phyloP scores from a whole-genome alignment of 1,140 invertebrate species.

The Linepithema humile region DNA sequence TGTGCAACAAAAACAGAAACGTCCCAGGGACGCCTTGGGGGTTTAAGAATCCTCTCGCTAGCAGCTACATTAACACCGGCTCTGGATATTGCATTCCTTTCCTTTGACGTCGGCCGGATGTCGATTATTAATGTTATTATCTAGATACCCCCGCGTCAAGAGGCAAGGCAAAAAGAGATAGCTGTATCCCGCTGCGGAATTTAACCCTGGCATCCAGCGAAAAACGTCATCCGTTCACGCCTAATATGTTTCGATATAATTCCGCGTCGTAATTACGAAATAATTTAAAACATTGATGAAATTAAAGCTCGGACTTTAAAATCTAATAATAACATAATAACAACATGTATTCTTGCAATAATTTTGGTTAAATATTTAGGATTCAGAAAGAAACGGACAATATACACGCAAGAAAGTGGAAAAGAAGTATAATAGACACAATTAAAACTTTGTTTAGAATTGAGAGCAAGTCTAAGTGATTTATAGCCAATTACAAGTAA shows the following conservation, averaged over 20 bases:
- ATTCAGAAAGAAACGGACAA: not conserved
- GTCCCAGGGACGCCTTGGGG: not conserved
- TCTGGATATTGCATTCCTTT: constrained; percentile 70
- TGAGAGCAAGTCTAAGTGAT: not conserved
- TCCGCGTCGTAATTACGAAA: not conserved
- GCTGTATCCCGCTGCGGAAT: constrained; percentile 44
- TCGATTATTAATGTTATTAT: constrained; percentile 69
- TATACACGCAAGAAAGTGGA: too few species aligned
- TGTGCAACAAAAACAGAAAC: constrained; percentile 35
- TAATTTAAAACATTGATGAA: not conserved
- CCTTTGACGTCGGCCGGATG: constrained; percentile 50
- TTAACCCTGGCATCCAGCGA: not conserved
- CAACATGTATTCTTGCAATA: too few species aligned
- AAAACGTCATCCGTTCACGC: constrained; percentile 1
- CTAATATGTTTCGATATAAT: not conserved
- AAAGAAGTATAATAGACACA: too few species aligned
- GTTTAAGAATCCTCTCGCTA: constrained; percentile 43
- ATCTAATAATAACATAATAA: too few species aligned
- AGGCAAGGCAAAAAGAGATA: not conserved
- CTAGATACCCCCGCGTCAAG: constrained; percentile 31
- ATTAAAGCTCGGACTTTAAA: too few species aligned
- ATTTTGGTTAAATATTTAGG: not conserved
- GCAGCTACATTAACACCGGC: constrained; percentile 67
- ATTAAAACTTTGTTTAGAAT: too few species aligned
- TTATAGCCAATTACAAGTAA: not conserved